Percentiles rank a stretch among this genome's conserved stretches.
Evolutionary conservation across 2,113 vertebrate species (phyloP).

Genomic region (Balaeniceps rex): DNA sequence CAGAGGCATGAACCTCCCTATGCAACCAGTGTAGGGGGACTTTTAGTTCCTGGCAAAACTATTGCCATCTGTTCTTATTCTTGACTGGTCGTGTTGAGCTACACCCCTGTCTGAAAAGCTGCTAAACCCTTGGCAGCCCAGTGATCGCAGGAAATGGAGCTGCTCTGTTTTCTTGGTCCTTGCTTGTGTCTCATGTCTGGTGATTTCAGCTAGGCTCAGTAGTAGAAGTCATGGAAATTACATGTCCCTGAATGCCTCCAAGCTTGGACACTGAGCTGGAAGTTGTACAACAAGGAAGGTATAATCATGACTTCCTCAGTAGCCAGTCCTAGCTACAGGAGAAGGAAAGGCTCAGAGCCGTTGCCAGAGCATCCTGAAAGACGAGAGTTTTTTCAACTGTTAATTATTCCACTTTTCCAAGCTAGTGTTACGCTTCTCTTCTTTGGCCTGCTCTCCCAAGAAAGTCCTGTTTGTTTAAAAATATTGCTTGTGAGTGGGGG

Average conservation of each 20-base stretch:
- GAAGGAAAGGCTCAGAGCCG: neutral
- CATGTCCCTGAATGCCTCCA: slow-evolving; percentile 37
- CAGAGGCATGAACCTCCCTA: neutral
- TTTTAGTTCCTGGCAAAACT: neutral
- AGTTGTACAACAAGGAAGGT: slow-evolving; percentile 1
- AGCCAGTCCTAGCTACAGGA: neutral
- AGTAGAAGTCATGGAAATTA: slow-evolving; percentile 26
- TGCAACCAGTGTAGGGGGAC: neutral
- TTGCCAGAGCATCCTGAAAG: neutral
- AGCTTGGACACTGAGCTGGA: slow-evolving; percentile 13
- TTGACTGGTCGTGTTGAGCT: neutral
- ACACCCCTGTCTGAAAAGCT: neutral
- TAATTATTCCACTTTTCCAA: slow-evolving; percentile 46
- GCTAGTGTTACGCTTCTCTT: neutral
- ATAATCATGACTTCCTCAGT: slow-evolving; percentile 36
- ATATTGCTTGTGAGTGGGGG: neutral
- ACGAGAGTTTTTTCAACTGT: neutral
- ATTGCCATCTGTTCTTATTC: neutral
- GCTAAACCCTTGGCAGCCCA: neutral
- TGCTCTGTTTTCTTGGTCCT: slow-evolving; percentile 18
- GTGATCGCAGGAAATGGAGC: neutral
- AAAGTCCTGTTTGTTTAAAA: slow-evolving; percentile 34
- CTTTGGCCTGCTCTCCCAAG: neutral
- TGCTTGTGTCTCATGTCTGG: neutral
- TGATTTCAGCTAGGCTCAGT: neutral